Evolutionary conservation across 1,140 invertebrate species (phyloP).

Genomic region (Psix sp.): DNA sequence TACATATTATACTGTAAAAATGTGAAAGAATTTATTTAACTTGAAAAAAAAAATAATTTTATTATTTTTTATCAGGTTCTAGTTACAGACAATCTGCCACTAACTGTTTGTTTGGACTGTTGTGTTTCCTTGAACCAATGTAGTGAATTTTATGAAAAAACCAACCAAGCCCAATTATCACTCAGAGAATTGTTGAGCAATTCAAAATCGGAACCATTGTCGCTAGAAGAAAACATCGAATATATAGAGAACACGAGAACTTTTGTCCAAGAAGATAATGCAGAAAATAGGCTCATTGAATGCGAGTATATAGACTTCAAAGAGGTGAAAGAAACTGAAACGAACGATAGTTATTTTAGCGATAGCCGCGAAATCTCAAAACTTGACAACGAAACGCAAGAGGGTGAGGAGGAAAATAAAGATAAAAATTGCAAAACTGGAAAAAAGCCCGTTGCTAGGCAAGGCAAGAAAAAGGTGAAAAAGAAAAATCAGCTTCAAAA

Average conservation of each 20-base stretch:
- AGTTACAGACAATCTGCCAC: conserved; percentile 68
- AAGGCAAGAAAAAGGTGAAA: conserved; percentile 65
- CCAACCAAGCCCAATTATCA: conserved; percentile 72
- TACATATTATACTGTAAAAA: no score
- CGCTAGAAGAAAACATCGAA: conserved; percentile 61
- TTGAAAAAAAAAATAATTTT: no score
- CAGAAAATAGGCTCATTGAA: conserved; percentile 47
- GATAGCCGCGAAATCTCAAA: conserved; percentile 38
- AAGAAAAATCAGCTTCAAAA: conserved; percentile 65
- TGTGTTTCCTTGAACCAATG: conserved; percentile 72
- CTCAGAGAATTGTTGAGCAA: conserved; percentile 65
- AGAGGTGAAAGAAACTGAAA: conserved; percentile 28
- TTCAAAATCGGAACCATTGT: conserved; percentile 58
- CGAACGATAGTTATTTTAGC: conserved; percentile 48
- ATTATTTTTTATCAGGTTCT: conserved; percentile 61
- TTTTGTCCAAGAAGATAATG: conserved; percentile 60
- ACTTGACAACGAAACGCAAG: conserved; percentile 36
- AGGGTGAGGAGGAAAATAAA: conserved; percentile 29
- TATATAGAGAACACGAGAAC: conserved; percentile 60
- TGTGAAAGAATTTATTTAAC: no score
- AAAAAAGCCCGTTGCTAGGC: conserved; percentile 62
- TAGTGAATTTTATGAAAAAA: conserved; percentile 74
- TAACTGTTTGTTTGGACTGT: conserved; percentile 73
- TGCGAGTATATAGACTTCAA: conserved; percentile 62
- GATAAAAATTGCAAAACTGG: conserved; percentile 63